These are phyloP conservation scores for Campaea margaritaria DNA, from an alignment of 2,888 invertebrate genomes.

Conservation along the genomic window DNA sequence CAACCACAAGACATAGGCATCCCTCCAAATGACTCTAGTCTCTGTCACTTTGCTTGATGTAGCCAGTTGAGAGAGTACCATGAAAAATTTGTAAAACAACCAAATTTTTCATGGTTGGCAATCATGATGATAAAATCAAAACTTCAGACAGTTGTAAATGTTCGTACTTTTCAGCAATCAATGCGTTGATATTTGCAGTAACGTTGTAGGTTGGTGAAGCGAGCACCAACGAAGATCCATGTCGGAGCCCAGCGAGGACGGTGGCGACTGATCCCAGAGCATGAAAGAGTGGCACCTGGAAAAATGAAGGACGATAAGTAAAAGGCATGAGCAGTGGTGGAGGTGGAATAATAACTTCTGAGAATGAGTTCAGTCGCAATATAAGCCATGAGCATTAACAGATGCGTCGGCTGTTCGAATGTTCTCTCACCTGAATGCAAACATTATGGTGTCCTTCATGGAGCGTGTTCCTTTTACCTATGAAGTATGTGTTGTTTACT, in stretches of 20 bases:
- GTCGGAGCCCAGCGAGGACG: slow-evolving; percentile 83
- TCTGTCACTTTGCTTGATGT: too few species aligned
- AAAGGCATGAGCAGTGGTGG: too few species aligned
- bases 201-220: slow-evolving; percentile 87
- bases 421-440: slow-evolving; percentile 82
- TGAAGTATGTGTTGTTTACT: slow-evolving; percentile 91
- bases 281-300: slow-evolving; percentile 92
- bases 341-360: too few species aligned
- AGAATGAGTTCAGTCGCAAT: neutral
- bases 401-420: neutral
- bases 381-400: neutral
- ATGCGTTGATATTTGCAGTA: slow-evolving; percentile 85
- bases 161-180: slow-evolving; percentile 88
- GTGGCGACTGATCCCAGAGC: slow-evolving; percentile 91
- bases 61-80: too few species aligned
- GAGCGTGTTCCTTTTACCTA: slow-evolving; percentile 83
- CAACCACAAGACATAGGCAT: too few species aligned
- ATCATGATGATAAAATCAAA: too few species aligned
- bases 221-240: slow-evolving; percentile 87
- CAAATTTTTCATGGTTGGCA: too few species aligned
- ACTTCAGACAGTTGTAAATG: neutral
- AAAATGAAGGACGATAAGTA: neutral
- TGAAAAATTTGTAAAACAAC: too few species aligned
- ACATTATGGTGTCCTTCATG: slow-evolving; percentile 79
- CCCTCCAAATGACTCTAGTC: too few species aligned